Conservation (phyloP, 2,797 vertebrate genomes). For the Agapornis canus region DNA sequence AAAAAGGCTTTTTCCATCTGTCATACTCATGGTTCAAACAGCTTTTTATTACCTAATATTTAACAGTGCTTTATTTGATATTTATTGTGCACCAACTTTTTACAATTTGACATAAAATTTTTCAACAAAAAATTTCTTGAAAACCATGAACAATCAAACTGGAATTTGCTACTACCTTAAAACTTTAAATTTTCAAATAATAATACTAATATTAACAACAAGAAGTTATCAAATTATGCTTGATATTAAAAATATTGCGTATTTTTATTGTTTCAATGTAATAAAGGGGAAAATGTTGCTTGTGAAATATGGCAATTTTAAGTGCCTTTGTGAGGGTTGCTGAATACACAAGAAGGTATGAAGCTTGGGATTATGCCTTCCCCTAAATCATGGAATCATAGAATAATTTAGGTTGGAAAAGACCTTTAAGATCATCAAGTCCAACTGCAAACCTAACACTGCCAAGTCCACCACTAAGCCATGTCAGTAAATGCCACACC, state of each 20-base stretch:
- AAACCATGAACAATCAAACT: neutral
- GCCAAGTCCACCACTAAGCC: neutral
- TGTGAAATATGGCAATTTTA: neutral
- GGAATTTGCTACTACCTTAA: neutral
- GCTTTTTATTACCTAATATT: neutral
- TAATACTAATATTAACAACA: neutral
- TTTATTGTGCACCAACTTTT: neutral
- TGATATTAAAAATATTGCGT: neutral
- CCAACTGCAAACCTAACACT: neutral
- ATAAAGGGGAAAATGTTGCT: neutral
- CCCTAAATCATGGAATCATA: neutral
- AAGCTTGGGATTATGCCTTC: neutral
- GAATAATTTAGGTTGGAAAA: neutral
- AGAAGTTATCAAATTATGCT: neutral
- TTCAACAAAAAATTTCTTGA: neutral
- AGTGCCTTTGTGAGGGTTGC: neutral
- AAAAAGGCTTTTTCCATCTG: neutral
- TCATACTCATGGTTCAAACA: neutral
- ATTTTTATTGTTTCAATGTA: neutral
- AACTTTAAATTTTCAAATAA: neutral
- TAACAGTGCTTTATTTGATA: neutral
- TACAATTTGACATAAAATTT: neutral
- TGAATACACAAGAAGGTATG: neutral
- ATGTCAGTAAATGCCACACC: neutral
- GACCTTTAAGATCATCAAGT: neutral